Percentiles rank a stretch among this genome's conserved stretches.
Conservation (phyloP, 2,113 vertebrate species). For the Elephas maximus region DNA sequence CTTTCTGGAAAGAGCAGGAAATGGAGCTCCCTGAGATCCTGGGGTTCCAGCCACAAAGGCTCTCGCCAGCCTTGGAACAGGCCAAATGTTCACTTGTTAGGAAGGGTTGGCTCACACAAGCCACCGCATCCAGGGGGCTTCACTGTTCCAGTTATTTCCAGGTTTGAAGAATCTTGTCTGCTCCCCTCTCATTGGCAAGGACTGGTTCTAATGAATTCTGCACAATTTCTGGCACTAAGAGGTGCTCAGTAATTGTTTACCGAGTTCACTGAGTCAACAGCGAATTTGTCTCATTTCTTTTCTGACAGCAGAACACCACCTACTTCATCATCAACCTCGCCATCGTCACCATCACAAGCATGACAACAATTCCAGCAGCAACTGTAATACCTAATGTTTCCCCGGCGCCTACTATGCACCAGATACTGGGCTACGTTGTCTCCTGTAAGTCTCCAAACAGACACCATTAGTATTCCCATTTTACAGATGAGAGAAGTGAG, state of each 20-base stretch:
- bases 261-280: accelerated
- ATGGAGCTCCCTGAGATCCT: not conserved
- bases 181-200: not conserved
- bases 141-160: not conserved
- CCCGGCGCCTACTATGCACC: accelerated
- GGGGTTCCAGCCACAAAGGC: not conserved
- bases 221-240: too few relatives aligned
- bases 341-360: not conserved
- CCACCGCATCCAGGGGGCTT: not conserved
- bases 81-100: not conserved
- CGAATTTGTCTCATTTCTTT: not conserved
- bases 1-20: not conserved
- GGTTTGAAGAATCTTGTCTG: not conserved
- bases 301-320: not conserved
- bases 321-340: not conserved
- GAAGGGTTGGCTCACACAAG: not conserved
- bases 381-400: accelerated
- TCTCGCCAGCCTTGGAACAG: not conserved
- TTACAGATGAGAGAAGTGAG: too few relatives aligned
- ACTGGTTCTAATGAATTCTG: not conserved
- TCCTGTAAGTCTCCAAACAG: not conserved
- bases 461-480: not conserved
- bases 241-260: not conserved
- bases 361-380: not conserved
- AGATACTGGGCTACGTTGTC: accelerated